Conservation (phyloP, 2,113 vertebrate species). For the Anhinga rufa region DNA sequence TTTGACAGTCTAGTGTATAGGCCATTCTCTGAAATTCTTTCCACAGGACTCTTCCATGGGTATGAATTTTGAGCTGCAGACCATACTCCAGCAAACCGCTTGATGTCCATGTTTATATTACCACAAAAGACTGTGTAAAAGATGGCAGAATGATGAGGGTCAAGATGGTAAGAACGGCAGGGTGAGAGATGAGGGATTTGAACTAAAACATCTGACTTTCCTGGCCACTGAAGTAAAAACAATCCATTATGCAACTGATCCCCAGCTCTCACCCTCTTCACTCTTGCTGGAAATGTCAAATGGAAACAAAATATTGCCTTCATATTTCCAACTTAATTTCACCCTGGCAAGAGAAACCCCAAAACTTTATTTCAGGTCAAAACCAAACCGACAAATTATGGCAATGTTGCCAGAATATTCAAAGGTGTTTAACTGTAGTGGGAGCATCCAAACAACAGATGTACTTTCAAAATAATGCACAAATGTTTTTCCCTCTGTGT, state of each 20-base stretch:
- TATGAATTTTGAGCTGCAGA: neutral
- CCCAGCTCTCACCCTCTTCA: neutral
- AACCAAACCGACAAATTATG: neutral
- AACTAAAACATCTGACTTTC: neutral
- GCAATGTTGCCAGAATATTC: neutral
- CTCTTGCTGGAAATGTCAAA: neutral
- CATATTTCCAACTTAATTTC: neutral
- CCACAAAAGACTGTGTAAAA: neutral
- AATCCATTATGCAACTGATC: neutral
- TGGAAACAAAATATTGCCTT: neutral
- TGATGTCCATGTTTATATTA: neutral
- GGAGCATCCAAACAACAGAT: neutral
- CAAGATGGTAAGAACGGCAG: neutral
- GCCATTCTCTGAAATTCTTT: neutral
- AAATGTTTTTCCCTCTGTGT: neutral
- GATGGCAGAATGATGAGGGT: neutral
- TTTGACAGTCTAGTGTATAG: neutral
- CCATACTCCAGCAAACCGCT: neutral
- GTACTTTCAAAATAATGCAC: neutral
- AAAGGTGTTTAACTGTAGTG: neutral
- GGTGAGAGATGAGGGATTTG: neutral
- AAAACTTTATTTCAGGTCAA: neutral
- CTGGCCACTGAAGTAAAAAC: neutral
- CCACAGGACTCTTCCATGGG: neutral
- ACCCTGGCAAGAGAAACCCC: neutral